Evolutionary conservation across 2,113 vertebrate genomes (phyloP).

Genomic region (Micromys minutus): DNA sequence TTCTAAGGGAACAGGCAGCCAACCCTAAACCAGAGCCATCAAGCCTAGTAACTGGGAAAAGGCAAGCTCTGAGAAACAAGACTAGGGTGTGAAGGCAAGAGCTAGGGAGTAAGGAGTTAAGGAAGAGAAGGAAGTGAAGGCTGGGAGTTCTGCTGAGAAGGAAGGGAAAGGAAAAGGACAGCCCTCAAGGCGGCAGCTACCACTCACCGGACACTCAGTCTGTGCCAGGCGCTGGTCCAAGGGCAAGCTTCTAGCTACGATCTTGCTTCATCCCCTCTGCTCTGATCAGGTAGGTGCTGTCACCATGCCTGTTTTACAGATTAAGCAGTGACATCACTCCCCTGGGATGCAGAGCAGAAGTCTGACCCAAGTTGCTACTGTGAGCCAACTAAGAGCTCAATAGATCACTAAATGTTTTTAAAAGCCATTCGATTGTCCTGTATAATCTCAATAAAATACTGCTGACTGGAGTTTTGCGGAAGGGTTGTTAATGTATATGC

Average conservation of each 20-base stretch:
- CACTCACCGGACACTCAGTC: neutral
- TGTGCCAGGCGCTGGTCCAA: neutral
- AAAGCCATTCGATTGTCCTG: constrained; percentile 84
- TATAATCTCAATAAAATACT: constrained; percentile 87
- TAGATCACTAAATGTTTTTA: constrained; percentile 83
- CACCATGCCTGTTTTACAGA: neutral
- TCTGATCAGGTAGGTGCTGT: neutral
- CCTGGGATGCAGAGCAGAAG: neutral
- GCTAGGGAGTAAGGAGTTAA: constrained; percentile 20
- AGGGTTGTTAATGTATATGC: constrained; percentile 85
- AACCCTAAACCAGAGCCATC: neutral
- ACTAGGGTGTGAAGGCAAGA: neutral
- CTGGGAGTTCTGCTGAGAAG: neutral
- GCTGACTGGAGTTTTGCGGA: constrained; percentile 84
- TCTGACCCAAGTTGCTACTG: neutral
- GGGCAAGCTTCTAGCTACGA: neutral
- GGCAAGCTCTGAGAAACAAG: neutral
- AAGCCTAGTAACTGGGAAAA: neutral
- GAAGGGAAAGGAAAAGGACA: neutral
- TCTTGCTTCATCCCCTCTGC: neutral
- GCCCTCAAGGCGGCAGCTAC: neutral
- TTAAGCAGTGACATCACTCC: neutral
- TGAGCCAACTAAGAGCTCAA: constrained; percentile 81
- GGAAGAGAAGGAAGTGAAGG: constrained; percentile 41
- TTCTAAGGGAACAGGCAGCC: neutral